A percentile compares a stretch with the other conserved stretches of the same genome.
Conservation (phyloP, 2,797 vertebrate species). For the Myotis planiceps region DNA sequence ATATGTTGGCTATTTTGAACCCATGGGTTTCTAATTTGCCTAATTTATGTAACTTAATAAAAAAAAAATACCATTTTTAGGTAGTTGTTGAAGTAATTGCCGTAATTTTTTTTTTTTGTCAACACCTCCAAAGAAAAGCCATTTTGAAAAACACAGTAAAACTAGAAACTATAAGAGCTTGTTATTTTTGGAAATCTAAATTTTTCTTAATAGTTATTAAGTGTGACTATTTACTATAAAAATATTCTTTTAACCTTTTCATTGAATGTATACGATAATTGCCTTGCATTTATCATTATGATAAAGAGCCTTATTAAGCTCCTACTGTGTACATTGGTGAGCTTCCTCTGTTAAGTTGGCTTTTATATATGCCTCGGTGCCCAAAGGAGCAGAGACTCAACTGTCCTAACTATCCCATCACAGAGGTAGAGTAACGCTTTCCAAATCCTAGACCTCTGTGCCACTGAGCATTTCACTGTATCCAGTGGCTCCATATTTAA, state of each 20-base stretch:
- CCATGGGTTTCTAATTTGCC: conserved; percentile 34
- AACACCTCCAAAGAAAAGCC: conserved; percentile 41
- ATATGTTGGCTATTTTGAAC: not conserved
- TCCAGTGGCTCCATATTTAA: not conserved
- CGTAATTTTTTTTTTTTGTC: conserved; percentile 44
- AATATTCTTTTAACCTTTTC: conserved; percentile 8
- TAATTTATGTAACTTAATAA: conserved; percentile 41
- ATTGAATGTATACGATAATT: not conserved
- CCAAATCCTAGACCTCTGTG: not conserved
- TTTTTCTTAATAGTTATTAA: not conserved
- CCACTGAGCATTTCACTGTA: not conserved
- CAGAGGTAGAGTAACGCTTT: not conserved
- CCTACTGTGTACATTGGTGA: not conserved
- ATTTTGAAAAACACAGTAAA: not conserved
- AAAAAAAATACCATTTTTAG: conserved; percentile 6
- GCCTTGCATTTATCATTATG: not conserved
- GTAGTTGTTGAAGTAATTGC: conserved; percentile 49
- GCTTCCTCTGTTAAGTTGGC: not conserved
- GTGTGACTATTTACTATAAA: not conserved
- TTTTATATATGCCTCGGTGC: not conserved
- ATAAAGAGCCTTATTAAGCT: not conserved
- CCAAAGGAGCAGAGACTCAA: not conserved
- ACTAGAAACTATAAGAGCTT: conserved; percentile 32
- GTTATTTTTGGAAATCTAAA: conserved; percentile 32
- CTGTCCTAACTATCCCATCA: not conserved